Evolutionary conservation across 2,113 vertebrate genomes (phyloP).

Genomic region (Mirounga angustirostris): DNA sequence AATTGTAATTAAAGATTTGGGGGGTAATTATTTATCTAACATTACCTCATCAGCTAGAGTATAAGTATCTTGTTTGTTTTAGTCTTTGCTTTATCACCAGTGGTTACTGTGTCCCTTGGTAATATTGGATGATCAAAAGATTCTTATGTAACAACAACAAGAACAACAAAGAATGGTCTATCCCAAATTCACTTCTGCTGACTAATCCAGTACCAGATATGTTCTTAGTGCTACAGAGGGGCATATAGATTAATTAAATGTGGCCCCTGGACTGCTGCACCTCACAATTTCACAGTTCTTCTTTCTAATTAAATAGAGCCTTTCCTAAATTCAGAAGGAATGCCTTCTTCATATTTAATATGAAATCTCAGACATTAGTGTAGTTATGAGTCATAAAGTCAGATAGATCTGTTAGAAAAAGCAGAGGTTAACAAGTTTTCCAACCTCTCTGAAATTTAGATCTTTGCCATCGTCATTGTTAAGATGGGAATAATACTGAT

Average conservation of each 20-base stretch:
- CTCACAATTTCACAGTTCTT: not conserved
- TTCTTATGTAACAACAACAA: not conserved
- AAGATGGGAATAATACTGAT: not conserved
- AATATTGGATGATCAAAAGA: not conserved
- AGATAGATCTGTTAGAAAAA: not conserved
- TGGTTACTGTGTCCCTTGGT: not conserved
- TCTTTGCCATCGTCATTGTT: not conserved
- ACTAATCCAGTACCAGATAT: not conserved
- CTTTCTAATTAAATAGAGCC: not conserved
- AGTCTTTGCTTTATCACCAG: not conserved
- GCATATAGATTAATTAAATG: not conserved
- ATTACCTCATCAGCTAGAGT: not conserved
- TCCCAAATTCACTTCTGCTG: not conserved
- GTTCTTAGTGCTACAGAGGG: not conserved
- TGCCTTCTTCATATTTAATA: not conserved
- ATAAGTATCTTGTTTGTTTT: not conserved
- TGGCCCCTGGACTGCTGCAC: not conserved
- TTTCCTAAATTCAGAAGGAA: not conserved
- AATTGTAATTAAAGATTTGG: not conserved
- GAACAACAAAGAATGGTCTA: not conserved
- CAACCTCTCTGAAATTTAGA: not conserved
- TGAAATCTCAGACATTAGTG: not conserved
- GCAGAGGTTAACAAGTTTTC: not conserved
- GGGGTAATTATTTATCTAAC: not conserved
- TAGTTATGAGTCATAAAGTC: not conserved